These are phyloP conservation scores for Hippasteria phrygiana DNA, from an alignment of 53 echinoderm and acorn worm species.

Conservation along the genomic window DNA sequence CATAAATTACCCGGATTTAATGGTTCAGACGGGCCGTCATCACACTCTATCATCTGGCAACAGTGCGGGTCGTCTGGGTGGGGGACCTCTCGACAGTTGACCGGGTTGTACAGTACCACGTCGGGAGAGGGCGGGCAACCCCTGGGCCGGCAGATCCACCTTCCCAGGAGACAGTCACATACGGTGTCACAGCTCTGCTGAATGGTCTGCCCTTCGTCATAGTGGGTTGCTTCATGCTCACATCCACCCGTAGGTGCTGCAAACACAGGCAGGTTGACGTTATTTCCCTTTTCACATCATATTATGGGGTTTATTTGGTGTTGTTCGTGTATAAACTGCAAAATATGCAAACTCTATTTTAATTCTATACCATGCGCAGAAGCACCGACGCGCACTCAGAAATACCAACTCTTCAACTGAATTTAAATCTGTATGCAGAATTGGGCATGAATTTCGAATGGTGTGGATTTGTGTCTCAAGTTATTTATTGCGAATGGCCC, in stretches of 20 bases:
- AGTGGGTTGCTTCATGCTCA: slow-evolving; percentile 85
- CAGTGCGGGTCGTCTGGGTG: slow-evolving; percentile 98
- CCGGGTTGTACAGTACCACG: slow-evolving; percentile 75
- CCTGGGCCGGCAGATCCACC: slow-evolving; percentile 91
- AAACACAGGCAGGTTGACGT: not conserved
- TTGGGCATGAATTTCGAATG: too few species aligned
- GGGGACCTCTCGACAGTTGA: slow-evolving; percentile 86
- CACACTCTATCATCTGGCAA: slow-evolving; percentile 86
- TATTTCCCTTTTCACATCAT: too few species aligned
- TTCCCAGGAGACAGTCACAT: slow-evolving; percentile 91
- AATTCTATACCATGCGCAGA: too few species aligned
- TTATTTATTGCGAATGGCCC: too few species aligned
- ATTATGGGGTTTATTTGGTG: too few species aligned
- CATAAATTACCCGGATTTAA: slow-evolving; percentile 45
- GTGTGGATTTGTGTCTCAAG: too few species aligned
- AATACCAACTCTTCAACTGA: too few species aligned
- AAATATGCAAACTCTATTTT: too few species aligned
- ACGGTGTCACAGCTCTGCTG: slow-evolving; percentile 95
- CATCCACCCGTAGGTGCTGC: slow-evolving; percentile 94
- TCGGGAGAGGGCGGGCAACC: slow-evolving; percentile 97
- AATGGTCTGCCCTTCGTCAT: slow-evolving; percentile 90
- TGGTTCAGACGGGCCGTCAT: slow-evolving; percentile 72
- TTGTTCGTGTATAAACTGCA: too few species aligned
- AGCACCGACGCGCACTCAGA: too few species aligned
- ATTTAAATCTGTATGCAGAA: too few species aligned